A percentile compares a stretch with the other conserved stretches of the same genome.
These are phyloP conservation scores for Hylyphantes graminicola DNA, from an alignment of 1,140 invertebrate genomes.

Conservation along the genomic window DNA sequence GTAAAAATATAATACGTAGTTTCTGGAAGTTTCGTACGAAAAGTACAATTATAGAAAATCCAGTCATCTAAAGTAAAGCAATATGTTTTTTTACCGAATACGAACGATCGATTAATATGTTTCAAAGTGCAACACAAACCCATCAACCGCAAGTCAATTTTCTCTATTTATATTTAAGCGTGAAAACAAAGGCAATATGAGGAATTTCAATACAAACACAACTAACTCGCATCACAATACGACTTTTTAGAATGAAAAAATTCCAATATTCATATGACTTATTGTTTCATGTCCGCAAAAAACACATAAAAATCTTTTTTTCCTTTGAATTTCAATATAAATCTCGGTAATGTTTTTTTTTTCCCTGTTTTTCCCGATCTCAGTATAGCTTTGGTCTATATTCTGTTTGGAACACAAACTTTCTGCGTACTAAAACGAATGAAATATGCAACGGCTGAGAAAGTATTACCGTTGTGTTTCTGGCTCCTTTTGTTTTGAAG, in stretches of 20 bases:
- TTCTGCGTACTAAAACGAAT: constrained; percentile 45
- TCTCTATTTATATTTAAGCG: too few species aligned
- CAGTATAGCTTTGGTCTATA: constrained; percentile 43
- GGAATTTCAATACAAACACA: too few species aligned
- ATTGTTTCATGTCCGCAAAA: constrained; percentile 54
- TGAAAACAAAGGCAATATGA: too few species aligned
- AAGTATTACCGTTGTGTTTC: constrained; percentile 49
- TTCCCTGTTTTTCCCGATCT: not conserved
- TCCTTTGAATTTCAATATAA: constrained; percentile 47
- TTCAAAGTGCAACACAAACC: too few species aligned
- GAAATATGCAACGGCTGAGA: constrained; percentile 56
- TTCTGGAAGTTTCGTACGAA: too few species aligned
- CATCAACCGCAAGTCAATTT: too few species aligned
- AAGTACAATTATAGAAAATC: too few species aligned
- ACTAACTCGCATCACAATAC: too few species aligned
- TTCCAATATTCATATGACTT: constrained; percentile 59
- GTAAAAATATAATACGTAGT: too few species aligned
- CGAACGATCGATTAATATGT: too few species aligned
- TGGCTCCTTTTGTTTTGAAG: constrained; percentile 44
- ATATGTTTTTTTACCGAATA: too few species aligned
- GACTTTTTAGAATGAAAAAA: not conserved
- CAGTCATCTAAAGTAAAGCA: too few species aligned
- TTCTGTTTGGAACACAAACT: constrained; percentile 41
- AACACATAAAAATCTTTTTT: constrained; percentile 37
- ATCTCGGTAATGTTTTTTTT: constrained; percentile 39